Evolutionary conservation across 1,140 invertebrate genomes (phyloP), one percentile per base, ranked within the genome.

Genomic region (Magallana gigas): DNA sequence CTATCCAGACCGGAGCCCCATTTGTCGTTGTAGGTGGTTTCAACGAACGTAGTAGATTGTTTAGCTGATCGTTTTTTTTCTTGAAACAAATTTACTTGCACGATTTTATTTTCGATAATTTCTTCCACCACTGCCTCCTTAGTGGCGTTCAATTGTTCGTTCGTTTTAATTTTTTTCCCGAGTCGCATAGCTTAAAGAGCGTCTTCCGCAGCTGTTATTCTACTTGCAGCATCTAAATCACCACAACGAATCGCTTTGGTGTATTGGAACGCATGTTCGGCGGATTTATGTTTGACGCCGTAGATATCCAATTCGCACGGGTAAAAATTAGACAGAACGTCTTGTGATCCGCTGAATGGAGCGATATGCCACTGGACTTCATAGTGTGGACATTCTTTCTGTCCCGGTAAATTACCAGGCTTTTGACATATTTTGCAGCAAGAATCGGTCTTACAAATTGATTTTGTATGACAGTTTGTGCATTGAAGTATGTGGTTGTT

Each of bases 261-360:
- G 14, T 64, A 64, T n/a, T 64, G 62, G 23, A 64, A 64, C 14
- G n/a, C 62, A 64, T 64, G 62, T 18, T 64, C 62, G 18, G 62
- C 16, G 12, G 62, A 64, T n/a, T 64, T 64, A 18, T 64, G 62
- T 64, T 64, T 64, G 16, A 64, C n/a, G 18, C 62, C 62, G 18
- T n/a, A 64, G 62, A 64, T 64, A n/a, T 64, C 62, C 14, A 64
- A 64, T 8, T 64, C 62, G 14, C 62, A 64, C 11, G 62, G 62
- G 62, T 64, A 64, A 18, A 64, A 64, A n/a, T 64, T 64, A n/a
- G 62, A 64, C 16, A 64, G 62, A 64, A 64, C 62, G 18, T n/a
- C 62, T n/a, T 64, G 14, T 64, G 62, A 14, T 64, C n/a, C 62
- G 18, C 62, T n/a, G n/a, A 64, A 64, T 8, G 18, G 62, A 18